Evolutionary conservation across 2,113 vertebrate species (phyloP).

Genomic region (Heterotilapia buettikoferi): DNA sequence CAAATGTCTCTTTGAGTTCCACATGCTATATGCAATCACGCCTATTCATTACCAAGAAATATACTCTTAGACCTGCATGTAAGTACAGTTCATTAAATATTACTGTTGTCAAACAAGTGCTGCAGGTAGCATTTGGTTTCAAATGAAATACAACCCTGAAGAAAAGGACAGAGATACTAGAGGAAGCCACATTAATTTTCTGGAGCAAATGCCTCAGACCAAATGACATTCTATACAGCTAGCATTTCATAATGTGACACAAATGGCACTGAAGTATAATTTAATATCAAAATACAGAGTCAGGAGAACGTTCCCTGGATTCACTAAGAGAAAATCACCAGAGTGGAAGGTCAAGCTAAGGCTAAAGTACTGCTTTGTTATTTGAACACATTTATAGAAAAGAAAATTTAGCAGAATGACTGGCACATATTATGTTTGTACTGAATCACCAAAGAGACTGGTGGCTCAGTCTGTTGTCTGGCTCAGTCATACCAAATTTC

Average conservation of each 20-base stretch:
- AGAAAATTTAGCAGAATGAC: not conserved
- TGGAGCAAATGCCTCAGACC: conserved; percentile 84
- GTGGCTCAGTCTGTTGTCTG: not conserved
- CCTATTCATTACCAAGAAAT: conserved; percentile 85
- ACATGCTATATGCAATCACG: conserved; percentile 44
- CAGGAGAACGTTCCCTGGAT: conserved; percentile 21
- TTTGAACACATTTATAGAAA: conserved; percentile 4
- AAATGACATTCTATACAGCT: conserved; percentile 92
- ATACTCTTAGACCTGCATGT: conserved; percentile 84
- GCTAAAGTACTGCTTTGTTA: conserved; percentile 29
- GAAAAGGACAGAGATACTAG: conserved; percentile 86
- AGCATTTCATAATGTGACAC: conserved; percentile 95
- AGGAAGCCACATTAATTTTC: conserved; percentile 94
- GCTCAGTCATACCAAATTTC: not conserved
- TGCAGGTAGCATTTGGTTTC: conserved; percentile 24
- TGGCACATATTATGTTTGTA: not conserved
- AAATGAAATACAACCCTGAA: conserved; percentile 92
- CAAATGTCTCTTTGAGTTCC: not conserved
- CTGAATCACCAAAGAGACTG: not conserved
- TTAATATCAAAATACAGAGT: conserved; percentile 88
- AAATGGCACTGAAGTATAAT: conserved; percentile 87
- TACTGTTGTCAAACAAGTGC: conserved; percentile 88
- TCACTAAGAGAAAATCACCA: conserved; percentile 48
- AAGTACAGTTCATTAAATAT: conserved; percentile 99
- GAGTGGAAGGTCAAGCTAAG: conserved; percentile 26